Base-by-base conservation (phyloP, 2,888 invertebrate genomes). In the Apodemia mormo region DNA sequence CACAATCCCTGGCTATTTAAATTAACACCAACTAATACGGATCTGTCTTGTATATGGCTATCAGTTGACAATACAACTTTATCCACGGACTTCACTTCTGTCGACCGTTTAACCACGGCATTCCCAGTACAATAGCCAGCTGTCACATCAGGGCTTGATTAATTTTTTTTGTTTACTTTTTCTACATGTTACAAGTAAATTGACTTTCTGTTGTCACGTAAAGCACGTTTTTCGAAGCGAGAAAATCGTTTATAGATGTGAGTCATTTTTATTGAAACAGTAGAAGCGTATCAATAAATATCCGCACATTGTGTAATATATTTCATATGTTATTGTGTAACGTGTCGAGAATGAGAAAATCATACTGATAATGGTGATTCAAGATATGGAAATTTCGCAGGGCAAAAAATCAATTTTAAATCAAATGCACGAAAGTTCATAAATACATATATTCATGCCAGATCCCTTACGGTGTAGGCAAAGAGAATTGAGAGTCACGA, bases 141-240 rank as follows among this genome's bases (percentile, higher is more conserved):
- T 92, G 93, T 92, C 93, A 90, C 88, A 85, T 84, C 79, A 82
- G 81, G 82, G 85, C 89, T 90, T 90, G 91, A 92, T 92, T 90
- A 90, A 92, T 92, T 92, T 92, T 90, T 90, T 91, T 82, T 81
- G 72, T 67, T 54, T 74, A 77, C 80, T 83, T 86, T 85, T 89
- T 85, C 77, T 78, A 81, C 79, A 82, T 79, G 80, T 76, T 77
- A 81, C 73, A 64, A 74, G 75, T 85, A 89, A 88, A 91, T 90
- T 89, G 88, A 90, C 90, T 90, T 64, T 30, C 33, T 61, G 58
- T 29, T 61, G 58, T 29, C 58, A 61, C 29, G 58, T 61, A 30
- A 61, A 29, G 33, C 30, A 61, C 58, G 58, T 61, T 61, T 61
- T 61, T 61, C 29, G 58, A 30, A 22, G 54, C 54, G 54, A 54